A percentile compares a stretch with the other conserved stretches of the same genome.
Conservation (phyloP, 2,888 invertebrate species). For the Ectobius pallidus region DNA sequence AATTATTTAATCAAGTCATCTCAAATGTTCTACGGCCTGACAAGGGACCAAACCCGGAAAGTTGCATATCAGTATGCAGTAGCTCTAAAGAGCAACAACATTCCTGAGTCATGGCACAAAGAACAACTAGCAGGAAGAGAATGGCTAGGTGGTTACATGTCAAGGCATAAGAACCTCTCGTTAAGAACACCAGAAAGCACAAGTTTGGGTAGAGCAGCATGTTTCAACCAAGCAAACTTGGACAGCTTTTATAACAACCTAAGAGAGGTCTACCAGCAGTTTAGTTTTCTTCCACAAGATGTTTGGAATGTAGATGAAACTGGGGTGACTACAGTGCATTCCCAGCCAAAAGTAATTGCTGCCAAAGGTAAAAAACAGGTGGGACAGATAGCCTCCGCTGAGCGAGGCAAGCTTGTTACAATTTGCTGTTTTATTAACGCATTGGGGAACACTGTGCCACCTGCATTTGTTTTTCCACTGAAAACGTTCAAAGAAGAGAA, state of each 20-base stretch:
- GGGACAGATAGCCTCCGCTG: conserved; percentile 3
- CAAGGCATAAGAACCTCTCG: not conserved
- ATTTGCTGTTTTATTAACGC: not conserved
- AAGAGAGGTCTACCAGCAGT: conserved; percentile 14
- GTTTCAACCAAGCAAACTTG: conserved; percentile 20
- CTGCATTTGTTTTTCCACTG: not conserved
- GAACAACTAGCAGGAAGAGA: not conserved
- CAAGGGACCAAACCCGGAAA: not conserved
- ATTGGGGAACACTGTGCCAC: not conserved
- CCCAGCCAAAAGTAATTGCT: not conserved
- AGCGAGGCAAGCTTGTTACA: conserved; percentile 7
- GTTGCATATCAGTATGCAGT: not conserved
- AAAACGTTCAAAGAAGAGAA: conserved; percentile 17
- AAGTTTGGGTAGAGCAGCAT: not conserved
- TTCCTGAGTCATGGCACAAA: not conserved
- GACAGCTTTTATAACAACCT: not conserved
- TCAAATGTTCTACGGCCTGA: not conserved
- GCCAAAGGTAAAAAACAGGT: conserved; percentile 5
- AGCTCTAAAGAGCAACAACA: not conserved
- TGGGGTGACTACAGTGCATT: not conserved
- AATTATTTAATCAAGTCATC: not conserved
- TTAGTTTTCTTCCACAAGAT: conserved; percentile 1
- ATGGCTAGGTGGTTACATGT: not conserved
- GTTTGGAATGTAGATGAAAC: conserved; percentile 28
- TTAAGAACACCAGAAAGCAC: not conserved